phyloP scores from a whole-genome alignment of 2,797 vertebrate genomes.

The Takifugu ocellatus region DNA sequence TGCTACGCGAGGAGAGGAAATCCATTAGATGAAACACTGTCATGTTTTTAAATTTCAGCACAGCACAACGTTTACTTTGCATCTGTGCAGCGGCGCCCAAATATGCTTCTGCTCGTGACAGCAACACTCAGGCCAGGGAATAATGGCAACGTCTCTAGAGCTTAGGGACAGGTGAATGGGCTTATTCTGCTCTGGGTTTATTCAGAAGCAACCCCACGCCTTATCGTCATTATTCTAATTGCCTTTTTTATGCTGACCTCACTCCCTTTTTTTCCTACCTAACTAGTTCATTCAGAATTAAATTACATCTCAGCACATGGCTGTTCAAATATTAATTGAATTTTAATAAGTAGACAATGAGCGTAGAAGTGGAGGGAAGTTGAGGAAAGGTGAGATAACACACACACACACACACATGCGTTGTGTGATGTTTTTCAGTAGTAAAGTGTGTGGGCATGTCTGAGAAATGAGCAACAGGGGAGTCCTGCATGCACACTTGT shows the following conservation, averaged over 20 bases:
- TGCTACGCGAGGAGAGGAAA: conserved; percentile 4
- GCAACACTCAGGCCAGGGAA: conserved; percentile 22
- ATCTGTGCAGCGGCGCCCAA: neutral
- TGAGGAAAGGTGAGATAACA: conserved; percentile 35
- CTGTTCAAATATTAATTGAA: conserved; percentile 69
- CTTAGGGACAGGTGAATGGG: conserved; percentile 29
- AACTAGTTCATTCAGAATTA: conserved; percentile 67
- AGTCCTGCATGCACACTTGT: conserved; percentile 10
- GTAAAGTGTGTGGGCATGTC: conserved; percentile 4
- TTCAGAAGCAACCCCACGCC: conserved; percentile 39
- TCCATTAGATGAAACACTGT: conserved; percentile 6
- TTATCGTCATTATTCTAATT: conserved; percentile 70
- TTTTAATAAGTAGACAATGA: conserved; percentile 66
- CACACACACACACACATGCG: neutral
- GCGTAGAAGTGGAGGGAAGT: conserved; percentile 44
- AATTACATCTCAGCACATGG: conserved; percentile 62
- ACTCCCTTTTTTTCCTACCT: conserved; percentile 57
- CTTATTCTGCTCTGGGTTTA: conserved; percentile 47
- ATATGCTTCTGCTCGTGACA: conserved; percentile 9
- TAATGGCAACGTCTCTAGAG: conserved; percentile 26
- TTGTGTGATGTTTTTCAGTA: neutral
- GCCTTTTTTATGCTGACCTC: conserved; percentile 59
- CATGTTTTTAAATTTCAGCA: conserved; percentile 1
- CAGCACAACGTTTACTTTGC: neutral
- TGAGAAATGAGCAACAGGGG: conserved; percentile 2